Percentiles rank a stretch among this genome's conserved stretches.
Evolutionary conservation across 2,113 vertebrate species (phyloP).

Genomic region (Mastomys coucha): DNA sequence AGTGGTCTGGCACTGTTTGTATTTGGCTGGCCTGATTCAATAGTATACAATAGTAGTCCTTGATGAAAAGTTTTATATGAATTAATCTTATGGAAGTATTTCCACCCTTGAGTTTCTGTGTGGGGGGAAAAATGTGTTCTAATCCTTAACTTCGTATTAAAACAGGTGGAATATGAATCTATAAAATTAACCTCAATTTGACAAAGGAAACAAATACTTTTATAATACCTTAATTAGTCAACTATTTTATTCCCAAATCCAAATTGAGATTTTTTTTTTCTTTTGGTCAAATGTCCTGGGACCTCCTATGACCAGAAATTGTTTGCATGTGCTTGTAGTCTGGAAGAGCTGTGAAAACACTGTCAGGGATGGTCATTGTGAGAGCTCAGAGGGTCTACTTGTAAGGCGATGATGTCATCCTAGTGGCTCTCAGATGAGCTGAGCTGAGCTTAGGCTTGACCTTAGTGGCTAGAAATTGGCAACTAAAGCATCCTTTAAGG

Average conservation of each 20-base stretch:
- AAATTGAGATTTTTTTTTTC: not conserved
- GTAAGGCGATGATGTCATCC: not conserved
- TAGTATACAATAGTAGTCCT: conserved; percentile 27
- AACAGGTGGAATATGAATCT: conserved; percentile 5
- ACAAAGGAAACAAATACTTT: conserved; percentile 60
- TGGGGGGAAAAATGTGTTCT: not conserved
- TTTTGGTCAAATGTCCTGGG: not conserved
- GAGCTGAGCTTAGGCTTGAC: not conserved
- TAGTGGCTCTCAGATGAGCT: not conserved
- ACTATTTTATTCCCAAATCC: conserved; percentile 38
- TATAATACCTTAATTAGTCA: conserved; percentile 36
- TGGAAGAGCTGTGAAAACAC: not conserved
- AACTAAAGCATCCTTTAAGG: not conserved
- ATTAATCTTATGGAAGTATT: conserved; percentile 39
- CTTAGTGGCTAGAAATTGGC: not conserved
- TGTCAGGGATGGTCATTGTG: not conserved
- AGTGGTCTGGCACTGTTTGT: conserved; percentile 47
- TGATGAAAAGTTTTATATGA: conserved; percentile 45
- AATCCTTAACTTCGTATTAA: conserved; percentile 54
- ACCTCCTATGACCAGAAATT: not conserved
- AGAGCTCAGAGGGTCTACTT: not conserved
- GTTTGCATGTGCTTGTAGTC: conserved; percentile 20
- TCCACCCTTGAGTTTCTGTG: not conserved
- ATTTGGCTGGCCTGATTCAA: conserved; percentile 57
- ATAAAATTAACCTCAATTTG: conserved; percentile 38